Evolutionary conservation across 2,797 vertebrate species (phyloP).

Genomic region (Gallinago stenura): DNA sequence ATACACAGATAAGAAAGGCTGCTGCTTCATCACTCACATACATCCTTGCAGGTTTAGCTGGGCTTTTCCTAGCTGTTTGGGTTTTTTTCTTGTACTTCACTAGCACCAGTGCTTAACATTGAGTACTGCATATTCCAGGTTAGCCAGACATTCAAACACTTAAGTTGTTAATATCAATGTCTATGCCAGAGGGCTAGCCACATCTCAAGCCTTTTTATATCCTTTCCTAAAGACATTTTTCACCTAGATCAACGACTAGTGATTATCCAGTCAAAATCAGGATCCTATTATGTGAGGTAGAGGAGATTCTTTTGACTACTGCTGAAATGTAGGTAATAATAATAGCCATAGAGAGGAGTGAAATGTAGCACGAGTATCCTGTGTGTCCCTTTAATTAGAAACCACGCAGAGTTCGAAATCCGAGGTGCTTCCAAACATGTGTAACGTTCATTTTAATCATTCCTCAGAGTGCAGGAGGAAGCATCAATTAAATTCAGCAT

Average conservation of each 20-base stretch:
- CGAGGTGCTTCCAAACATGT: conserved; percentile 51
- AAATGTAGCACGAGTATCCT: conserved; percentile 45
- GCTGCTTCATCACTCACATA: background rate
- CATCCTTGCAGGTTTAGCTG: background rate
- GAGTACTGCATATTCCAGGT: background rate
- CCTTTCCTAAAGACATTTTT: conserved; percentile 46
- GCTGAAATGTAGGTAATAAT: conserved; percentile 49
- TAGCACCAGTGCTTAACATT: background rate
- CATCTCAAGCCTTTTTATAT: background rate
- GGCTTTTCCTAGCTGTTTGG: background rate
- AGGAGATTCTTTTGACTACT: conserved; percentile 47
- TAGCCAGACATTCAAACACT: conserved; percentile 17
- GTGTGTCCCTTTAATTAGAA: conserved; percentile 68
- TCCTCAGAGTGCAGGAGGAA: conserved; percentile 45
- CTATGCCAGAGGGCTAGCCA: conserved; percentile 11
- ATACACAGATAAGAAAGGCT: background rate
- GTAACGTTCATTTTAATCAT: conserved; percentile 59
- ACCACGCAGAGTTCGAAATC: conserved; percentile 56
- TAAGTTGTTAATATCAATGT: background rate
- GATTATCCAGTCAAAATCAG: conserved; percentile 55
- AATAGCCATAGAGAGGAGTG: conserved; percentile 25
- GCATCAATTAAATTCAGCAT: conserved; percentile 53
- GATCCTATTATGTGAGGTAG: conserved; percentile 23
- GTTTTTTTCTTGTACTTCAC: background rate
- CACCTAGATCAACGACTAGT: conserved; percentile 14